phyloP scores from a whole-genome alignment of 2,113 vertebrate genomes.

The Triplophysa dalaica region DNA sequence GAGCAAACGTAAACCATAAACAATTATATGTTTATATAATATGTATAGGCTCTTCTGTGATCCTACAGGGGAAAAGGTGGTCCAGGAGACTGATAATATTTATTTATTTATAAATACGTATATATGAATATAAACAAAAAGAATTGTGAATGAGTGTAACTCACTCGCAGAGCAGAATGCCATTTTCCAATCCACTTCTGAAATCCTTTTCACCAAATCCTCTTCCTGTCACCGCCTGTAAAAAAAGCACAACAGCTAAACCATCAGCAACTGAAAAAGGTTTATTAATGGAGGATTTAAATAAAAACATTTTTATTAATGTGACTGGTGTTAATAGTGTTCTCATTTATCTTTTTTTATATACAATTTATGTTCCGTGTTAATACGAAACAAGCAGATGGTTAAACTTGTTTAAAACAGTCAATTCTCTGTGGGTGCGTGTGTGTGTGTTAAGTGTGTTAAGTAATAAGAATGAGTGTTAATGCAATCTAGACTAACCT shows the following conservation, averaged over 20 bases:
- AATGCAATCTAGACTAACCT: too few relatives aligned
- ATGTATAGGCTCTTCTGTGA: not conserved
- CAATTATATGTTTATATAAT: not conserved
- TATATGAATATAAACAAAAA: too few relatives aligned
- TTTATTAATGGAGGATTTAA: not conserved
- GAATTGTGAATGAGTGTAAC: constrained; percentile 57
- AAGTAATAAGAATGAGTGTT: too few relatives aligned
- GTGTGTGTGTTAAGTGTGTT: too few relatives aligned
- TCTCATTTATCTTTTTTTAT: too few relatives aligned
- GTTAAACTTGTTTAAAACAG: too few relatives aligned
- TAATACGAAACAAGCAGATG: too few relatives aligned
- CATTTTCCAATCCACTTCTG: constrained; percentile 91
- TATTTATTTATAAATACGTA: too few relatives aligned
- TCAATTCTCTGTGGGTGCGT: too few relatives aligned
- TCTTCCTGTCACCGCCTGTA: constrained; percentile 91
- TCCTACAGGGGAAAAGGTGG: too few relatives aligned
- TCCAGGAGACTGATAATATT: not conserved
- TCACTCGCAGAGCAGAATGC: constrained; percentile 98
- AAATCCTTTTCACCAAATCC: constrained; percentile 94
- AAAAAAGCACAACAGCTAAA: constrained; percentile 52
- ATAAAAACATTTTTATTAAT: not conserved
- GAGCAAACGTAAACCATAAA: not conserved
- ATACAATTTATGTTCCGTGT: too few relatives aligned
- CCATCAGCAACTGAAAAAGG: constrained; percentile 17
- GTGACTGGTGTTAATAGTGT: not conserved